Base-by-base conservation (phyloP, 2,797 vertebrate genomes). In the Rhabdomys pumilio region DNA sequence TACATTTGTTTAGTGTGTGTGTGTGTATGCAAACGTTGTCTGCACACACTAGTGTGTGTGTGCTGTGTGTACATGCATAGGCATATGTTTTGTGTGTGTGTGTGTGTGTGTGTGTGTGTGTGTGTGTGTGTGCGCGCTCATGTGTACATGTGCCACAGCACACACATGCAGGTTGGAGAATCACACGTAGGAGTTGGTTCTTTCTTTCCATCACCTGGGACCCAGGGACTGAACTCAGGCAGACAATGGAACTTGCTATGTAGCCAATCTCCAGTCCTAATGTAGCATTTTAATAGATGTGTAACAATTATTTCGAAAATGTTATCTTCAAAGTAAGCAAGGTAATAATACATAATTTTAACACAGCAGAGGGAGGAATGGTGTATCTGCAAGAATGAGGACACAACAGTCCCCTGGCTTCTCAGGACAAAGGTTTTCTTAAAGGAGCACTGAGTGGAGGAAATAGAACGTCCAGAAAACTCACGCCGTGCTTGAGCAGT, bases 371-470 rank as follows among this genome's bases (percentile, higher is more conserved):
- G 79, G 92, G 22, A 96, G 19, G 2, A 85, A 81, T 44, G 94
- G 19, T 72, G 79, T 29, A 14, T 69, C 44, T 86, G 14, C n/a
- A 93, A 96, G 96, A 79, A 34, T 86, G 81, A 88, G 79, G 53
- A 76, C 53, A 80, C 22, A 38, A 41, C 50, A n/a, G 41, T 80
- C 9, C 55, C 95, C 83, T 91, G 20, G 72, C 84, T 67, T 89
- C 84, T 77, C 55, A 87, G 87, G 69, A 94, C 20, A 96, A 59
- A 92, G 34, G 86, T 79, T 93, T 65, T 75, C 80, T 77, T 88
- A 90, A 96, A 94, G 76, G 61, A 96, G 93, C 96, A 69, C 55
- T 89, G 44, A 77, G 83, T 91, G 96, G 76, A 97, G 69, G 77
- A 55, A 91, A 94, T 17, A 77, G 93, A 94, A 96, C 20, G 29